Conservation (phyloP, 2,888 invertebrate genomes). For the Cactoblastis cactorum region DNA sequence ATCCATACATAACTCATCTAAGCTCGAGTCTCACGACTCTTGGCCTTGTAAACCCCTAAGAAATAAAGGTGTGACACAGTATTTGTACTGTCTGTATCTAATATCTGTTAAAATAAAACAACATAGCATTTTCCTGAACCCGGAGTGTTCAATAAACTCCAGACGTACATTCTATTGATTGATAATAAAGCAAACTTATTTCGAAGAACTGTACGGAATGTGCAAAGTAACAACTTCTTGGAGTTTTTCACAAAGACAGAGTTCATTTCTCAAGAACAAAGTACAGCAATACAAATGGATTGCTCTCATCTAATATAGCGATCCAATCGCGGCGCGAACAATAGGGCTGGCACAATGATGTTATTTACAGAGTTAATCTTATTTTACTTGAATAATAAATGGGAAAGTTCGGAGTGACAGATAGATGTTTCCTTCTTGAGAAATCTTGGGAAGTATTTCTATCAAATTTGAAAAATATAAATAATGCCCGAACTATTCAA, state of each 20-base stretch:
- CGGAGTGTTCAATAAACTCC: not conserved
- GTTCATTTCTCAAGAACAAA: slow-evolving; percentile 9
- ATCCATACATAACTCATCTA: too few relatives aligned
- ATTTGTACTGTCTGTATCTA: too few relatives aligned
- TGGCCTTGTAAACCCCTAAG: too few relatives aligned
- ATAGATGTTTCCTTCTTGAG: too few relatives aligned
- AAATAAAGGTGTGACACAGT: too few relatives aligned
- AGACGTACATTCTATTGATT: not conserved
- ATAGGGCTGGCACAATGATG: not conserved
- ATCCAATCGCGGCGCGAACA: slow-evolving; percentile 5
- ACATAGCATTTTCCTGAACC: too few relatives aligned
- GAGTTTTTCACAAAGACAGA: slow-evolving; percentile 8
- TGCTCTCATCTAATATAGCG: slow-evolving; percentile 12
- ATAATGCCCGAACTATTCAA: too few relatives aligned
- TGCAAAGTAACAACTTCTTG: not conserved
- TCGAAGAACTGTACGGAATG: not conserved
- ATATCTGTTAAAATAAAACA: not conserved
- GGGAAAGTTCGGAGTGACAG: too few relatives aligned
- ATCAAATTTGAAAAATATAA: too few relatives aligned
- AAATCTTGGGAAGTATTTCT: too few relatives aligned
- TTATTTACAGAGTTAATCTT: not conserved
- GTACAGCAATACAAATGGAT: slow-evolving; percentile 12
- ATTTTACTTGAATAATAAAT: too few relatives aligned
- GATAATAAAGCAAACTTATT: not conserved
- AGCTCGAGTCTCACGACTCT: too few relatives aligned